phyloP scores from a whole-genome alignment of 2,113 vertebrate species.

The Pardalotus punctatus region DNA sequence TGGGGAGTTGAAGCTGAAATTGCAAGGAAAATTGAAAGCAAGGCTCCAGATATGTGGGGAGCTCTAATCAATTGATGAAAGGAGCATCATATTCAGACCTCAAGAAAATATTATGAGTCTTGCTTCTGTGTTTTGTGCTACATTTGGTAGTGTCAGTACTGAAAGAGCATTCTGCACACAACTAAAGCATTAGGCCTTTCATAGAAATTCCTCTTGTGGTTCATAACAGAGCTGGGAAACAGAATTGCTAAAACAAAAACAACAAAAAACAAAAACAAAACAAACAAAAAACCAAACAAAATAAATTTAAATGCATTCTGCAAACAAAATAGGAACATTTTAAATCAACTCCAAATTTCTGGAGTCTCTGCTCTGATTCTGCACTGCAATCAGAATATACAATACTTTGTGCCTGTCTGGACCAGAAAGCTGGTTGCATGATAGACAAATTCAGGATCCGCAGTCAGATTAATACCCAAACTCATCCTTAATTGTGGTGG shows the following conservation, averaged over 20 bases:
- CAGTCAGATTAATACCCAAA: neutral
- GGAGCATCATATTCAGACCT: neutral
- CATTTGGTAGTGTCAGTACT: neutral
- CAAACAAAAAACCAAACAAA: neutral
- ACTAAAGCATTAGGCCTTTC: neutral
- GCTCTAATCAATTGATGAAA: neutral
- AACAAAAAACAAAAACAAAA: neutral
- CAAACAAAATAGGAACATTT: neutral
- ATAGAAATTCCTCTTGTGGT: neutral
- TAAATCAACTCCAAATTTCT: neutral
- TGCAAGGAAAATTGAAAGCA: neutral
- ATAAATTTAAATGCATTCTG: neutral
- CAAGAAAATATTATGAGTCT: neutral
- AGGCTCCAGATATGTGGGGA: neutral
- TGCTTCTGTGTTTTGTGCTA: neutral
- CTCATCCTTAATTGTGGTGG: neutral
- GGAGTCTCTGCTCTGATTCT: neutral
- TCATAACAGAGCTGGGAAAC: neutral
- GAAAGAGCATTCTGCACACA: neutral
- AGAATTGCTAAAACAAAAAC: neutral
- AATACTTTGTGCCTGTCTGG: neutral
- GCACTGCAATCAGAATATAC: neutral
- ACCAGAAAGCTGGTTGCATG: neutral
- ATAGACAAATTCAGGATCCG: fast-evolving
- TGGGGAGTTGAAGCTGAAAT: neutral